Conservation (phyloP, 2,888 invertebrate genomes). For the Caenorhabditis japonica region DNA sequence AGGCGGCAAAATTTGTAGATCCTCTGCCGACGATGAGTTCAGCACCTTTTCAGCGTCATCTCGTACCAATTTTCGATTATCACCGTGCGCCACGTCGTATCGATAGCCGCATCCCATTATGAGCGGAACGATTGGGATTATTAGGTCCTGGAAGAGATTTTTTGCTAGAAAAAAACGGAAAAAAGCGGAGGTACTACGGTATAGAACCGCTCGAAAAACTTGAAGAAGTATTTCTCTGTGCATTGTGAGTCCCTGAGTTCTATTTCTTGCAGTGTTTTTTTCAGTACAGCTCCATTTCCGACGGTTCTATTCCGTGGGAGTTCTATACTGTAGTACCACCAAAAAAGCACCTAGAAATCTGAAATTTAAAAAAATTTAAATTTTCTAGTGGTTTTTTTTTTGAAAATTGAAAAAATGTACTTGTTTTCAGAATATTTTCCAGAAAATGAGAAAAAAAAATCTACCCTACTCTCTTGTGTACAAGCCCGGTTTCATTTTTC, state of each 20-base stretch:
- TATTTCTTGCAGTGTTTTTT: too few species aligned
- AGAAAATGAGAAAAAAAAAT: background rate
- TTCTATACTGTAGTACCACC: too few species aligned
- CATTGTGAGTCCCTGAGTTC: too few species aligned
- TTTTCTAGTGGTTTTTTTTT: too few species aligned
- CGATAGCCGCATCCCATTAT: conserved; percentile 66
- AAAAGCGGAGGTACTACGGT: too few species aligned
- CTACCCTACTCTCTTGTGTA: too few species aligned
- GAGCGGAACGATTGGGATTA: conserved; percentile 68
- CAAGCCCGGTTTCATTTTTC: too few species aligned
- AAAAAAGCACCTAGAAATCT: too few species aligned
- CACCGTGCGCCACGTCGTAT: conserved; percentile 63
- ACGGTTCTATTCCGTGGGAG: too few species aligned
- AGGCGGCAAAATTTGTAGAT: conserved; percentile 35
- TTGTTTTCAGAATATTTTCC: background rate
- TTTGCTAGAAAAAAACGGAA: background rate
- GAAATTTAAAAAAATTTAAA: background rate
- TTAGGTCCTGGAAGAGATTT: conserved; percentile 49
- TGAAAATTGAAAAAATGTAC: background rate
- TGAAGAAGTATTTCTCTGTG: too few species aligned
- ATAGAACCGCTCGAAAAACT: too few species aligned
- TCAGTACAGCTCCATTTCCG: too few species aligned
- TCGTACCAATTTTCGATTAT: conserved; percentile 44
- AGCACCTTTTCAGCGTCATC: conserved; percentile 53
- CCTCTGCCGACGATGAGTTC: conserved; percentile 6